These are phyloP conservation scores for Xenopus petersii DNA, from an alignment of 2,797 vertebrate genomes.

Conservation along the genomic window DNA sequence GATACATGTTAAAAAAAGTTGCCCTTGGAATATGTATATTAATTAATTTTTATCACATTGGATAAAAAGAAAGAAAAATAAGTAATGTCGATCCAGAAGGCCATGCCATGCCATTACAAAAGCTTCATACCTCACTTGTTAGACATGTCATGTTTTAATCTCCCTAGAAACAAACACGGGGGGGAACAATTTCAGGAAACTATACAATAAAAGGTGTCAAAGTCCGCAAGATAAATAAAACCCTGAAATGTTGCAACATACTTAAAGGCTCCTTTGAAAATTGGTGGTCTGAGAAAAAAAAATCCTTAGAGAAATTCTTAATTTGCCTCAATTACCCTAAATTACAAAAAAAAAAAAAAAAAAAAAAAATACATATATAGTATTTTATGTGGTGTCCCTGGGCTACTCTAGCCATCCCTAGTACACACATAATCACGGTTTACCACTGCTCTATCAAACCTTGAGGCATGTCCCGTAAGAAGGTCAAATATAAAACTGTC, in stretches of 20 bases:
- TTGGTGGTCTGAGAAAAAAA: neutral
- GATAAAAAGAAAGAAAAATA: conserved; percentile 11
- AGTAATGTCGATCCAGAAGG: neutral
- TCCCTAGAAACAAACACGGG: neutral
- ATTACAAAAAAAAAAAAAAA: too few species aligned
- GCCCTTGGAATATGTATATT: neutral
- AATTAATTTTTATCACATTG: neutral
- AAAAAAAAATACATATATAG: neutral
- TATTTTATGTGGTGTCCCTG: conserved; percentile 31
- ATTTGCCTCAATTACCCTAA: neutral
- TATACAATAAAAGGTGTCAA: conserved; percentile 3
- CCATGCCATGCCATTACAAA: conserved; percentile 1
- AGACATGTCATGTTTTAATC: neutral
- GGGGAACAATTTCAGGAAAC: conserved; percentile 15
- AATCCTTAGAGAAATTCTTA: conserved; percentile 45
- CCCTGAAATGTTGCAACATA: conserved; percentile 59
- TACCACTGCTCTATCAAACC: conserved; percentile 60
- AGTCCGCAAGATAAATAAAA: conserved; percentile 54
- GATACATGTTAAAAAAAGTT: conserved; percentile 8
- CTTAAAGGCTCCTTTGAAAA: neutral
- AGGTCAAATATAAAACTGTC: conserved; percentile 75
- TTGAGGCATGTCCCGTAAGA: conserved; percentile 64
- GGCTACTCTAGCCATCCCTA: conserved; percentile 62
- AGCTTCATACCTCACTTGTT: conserved; percentile 1
- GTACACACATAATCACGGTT: conserved; percentile 35